Base-by-base conservation (phyloP, 1,140 invertebrate genomes). In the Philotrypesis tridentata region DNA sequence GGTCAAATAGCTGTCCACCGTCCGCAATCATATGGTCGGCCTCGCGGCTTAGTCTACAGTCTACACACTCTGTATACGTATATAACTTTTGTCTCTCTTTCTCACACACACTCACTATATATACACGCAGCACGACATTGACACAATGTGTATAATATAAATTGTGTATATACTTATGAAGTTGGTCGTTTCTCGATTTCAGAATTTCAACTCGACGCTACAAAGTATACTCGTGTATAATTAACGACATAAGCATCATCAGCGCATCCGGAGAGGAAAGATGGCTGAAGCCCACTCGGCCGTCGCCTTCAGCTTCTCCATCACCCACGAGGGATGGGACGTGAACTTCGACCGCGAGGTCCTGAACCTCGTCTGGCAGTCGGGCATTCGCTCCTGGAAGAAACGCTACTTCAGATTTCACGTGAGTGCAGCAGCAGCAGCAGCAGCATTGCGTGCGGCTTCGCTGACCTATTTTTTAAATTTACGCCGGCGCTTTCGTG, bases 221-320 rank as follows among this genome's bases (percentile, higher is more conserved):
- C 6, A 12, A 55, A 31, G n/a, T 8, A 5, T 0, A n/a, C 21
- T 23, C 9, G 29, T 7, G 23, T 29, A 25, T 63, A 37, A 33
- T n/a, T 65, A 25, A 11, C n/a, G 6, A 8, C 1, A n/a, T n/a
- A n/a, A n/a, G n/a, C n/a, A n/a, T n/a, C n/a, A n/a, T n/a, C n/a
- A 48, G 89, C 72, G 95, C 93, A 55, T n/a, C n/a, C n/a, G 7
- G 25, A 94, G 65, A 79, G 6, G 14, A 31, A 84, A 17, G 27
- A 99, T 99, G 98, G 98, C 98, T 88, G 98, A 99, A 96, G 98
- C 98, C 81, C 98, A 99, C 93, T 96, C 97, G 78, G 98, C 98
- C 84, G 98, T 99, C 71, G 98, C 98, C 65, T 99, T 99, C 91
- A 98, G 97, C 74, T 99, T 99, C 92, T 95, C 97, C 33, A 97